Evolutionary conservation across 2,888 invertebrate genomes (phyloP).

Genomic region (Blomia tropicalis): DNA sequence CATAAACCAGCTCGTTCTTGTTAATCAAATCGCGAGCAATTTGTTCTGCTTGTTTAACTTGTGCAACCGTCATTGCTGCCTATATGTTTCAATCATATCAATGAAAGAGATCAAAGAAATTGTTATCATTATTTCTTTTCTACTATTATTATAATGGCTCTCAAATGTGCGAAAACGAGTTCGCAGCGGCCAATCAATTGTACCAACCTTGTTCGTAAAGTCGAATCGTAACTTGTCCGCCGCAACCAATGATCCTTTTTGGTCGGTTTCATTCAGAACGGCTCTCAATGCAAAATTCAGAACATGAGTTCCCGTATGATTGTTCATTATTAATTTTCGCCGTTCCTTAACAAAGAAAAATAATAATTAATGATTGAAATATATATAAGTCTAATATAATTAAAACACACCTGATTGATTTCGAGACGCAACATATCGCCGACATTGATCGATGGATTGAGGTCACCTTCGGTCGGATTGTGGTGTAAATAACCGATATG

Average conservation of each 20-base stretch:
- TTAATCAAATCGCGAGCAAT: slow-evolving; percentile 58
- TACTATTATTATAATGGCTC: too few relatives aligned
- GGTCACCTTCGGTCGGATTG: neutral
- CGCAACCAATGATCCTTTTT: slow-evolving; percentile 89
- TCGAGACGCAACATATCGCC: slow-evolving; percentile 68
- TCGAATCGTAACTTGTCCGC: slow-evolving; percentile 93
- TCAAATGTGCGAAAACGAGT: too few relatives aligned
- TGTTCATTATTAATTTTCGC: slow-evolving; percentile 85
- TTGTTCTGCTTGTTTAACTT: slow-evolving; percentile 71
- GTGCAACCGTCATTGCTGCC: slow-evolving; percentile 66
- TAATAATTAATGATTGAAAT: too few relatives aligned
- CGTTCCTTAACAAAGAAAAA: slow-evolving; percentile 41
- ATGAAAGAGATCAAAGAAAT: neutral
- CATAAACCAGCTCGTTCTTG: slow-evolving; percentile 62
- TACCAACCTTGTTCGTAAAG: slow-evolving; percentile 61
- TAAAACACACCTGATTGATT: slow-evolving; percentile 50
- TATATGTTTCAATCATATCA: slow-evolving; percentile 29
- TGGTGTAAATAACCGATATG: slow-evolving; percentile 55
- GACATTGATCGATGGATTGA: slow-evolving; percentile 49
- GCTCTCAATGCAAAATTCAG: slow-evolving; percentile 81
- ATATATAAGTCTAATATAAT: neutral
- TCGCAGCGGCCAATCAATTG: too few relatives aligned
- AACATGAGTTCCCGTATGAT: slow-evolving; percentile 94
- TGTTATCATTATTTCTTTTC: neutral
- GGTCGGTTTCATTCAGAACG: slow-evolving; percentile 79